These are phyloP conservation scores for Casuarius casuarius DNA, from an alignment of 2,113 vertebrate genomes.

Conservation along the genomic window DNA sequence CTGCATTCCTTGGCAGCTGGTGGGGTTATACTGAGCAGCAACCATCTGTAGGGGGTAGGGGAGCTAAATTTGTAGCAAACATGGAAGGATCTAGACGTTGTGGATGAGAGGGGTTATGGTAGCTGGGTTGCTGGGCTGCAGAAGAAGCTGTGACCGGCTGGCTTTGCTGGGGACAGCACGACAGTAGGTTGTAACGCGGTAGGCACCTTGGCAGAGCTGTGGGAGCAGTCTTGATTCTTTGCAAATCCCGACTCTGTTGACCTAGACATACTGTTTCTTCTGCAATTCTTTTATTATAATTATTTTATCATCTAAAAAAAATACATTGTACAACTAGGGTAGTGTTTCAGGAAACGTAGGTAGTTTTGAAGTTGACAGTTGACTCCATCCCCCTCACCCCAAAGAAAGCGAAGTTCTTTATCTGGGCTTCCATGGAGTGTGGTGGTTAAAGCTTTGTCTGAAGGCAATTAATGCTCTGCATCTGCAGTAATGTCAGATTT, in stretches of 20 bases:
- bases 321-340: neutral
- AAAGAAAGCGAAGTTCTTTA: neutral
- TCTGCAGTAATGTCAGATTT: slow-evolving; percentile 61
- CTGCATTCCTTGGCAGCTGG: neutral
- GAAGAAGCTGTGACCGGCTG: neutral
- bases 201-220: neutral
- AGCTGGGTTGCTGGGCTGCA: neutral
- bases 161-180: neutral
- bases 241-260: neutral
- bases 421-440: neutral
- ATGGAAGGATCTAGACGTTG: neutral
- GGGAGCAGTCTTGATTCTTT: neutral
- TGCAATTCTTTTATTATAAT: rapidly evolving
- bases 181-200: neutral
- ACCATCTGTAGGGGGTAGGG: neutral
- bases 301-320: neutral
- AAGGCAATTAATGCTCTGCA: slow-evolving; percentile 50
- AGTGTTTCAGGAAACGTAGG: neutral
- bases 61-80: neutral
- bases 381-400: neutral
- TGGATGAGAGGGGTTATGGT: neutral
- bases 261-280: neutral
- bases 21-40: neutral
- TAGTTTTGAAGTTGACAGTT: neutral
- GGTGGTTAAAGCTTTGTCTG: slow-evolving; percentile 42